A percentile compares a stretch with the other conserved stretches of the same genome.
phyloP scores from a whole-genome alignment of 2,113 vertebrate genomes.

The Smithornis capensis region DNA sequence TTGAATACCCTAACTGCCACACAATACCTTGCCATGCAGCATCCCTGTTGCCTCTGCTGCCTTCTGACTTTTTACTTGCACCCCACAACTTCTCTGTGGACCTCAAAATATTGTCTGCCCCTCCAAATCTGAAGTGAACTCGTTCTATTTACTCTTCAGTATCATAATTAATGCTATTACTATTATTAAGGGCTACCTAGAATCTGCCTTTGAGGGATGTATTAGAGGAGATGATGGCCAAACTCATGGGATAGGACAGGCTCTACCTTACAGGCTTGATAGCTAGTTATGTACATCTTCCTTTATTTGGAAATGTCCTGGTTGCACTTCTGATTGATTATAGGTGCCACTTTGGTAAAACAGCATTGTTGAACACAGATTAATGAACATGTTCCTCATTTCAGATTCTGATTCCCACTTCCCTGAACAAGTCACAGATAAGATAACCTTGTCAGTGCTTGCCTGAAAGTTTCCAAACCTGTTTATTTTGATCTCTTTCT shows the following conservation, averaged over 20 bases:
- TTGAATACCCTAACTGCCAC: neutral
- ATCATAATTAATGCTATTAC: neutral
- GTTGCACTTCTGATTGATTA: neutral
- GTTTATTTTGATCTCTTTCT: neutral
- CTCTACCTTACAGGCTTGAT: neutral
- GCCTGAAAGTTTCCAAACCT: neutral
- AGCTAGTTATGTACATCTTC: neutral
- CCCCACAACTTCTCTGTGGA: neutral
- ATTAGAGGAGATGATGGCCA: neutral
- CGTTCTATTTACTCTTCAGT: neutral
- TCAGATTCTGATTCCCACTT: neutral
- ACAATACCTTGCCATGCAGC: rapidly evolving
- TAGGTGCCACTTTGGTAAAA: neutral
- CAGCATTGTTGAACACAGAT: neutral
- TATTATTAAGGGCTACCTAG: neutral
- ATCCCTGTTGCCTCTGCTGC: neutral
- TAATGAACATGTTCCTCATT: neutral
- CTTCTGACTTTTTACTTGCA: neutral
- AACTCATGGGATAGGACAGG: neutral
- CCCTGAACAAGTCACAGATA: neutral
- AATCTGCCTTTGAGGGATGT: neutral
- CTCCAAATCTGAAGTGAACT: neutral
- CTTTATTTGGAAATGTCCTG: neutral
- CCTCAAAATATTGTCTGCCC: neutral
- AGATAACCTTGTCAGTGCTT: neutral